These are phyloP conservation scores for Euphydryas editha DNA, from an alignment of 2,888 invertebrate species.

Conservation along the genomic window DNA sequence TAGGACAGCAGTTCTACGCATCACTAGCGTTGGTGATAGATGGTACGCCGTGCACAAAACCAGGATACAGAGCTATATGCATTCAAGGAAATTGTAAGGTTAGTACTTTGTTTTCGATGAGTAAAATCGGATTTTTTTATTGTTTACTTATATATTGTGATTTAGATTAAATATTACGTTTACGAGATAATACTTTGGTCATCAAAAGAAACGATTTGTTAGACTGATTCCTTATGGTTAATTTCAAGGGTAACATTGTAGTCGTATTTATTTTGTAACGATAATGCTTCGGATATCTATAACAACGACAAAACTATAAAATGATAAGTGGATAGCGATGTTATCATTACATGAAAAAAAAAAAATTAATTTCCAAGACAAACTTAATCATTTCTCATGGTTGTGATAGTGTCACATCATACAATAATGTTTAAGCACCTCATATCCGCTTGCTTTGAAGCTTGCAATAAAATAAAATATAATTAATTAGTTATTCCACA, in stretches of 20 bases:
- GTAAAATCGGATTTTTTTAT: not conserved
- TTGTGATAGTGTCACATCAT: slow-evolving; percentile 18
- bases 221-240: not conserved
- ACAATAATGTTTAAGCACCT: slow-evolving; percentile 17
- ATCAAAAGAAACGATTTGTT: too few relatives aligned
- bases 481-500: slow-evolving; percentile 22
- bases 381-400: slow-evolving; percentile 19
- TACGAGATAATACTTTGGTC: too few relatives aligned
- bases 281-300: not conserved
- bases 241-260: not conserved
- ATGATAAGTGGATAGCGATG: not conserved
- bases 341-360: not conserved
- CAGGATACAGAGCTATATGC: slow-evolving; percentile 88
- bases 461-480: slow-evolving; percentile 15
- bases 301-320: not conserved
- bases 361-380: not conserved
- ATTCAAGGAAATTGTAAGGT: slow-evolving; percentile 93
- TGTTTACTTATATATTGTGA: not conserved
- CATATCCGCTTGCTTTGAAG: slow-evolving; percentile 21
- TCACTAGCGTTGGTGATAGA: slow-evolving; percentile 91
- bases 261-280: too few relatives aligned
- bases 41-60: slow-evolving; percentile 89
- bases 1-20: slow-evolving; percentile 92
- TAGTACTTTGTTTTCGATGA: slow-evolving; percentile 53
- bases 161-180: not conserved